Evolutionary conservation across 2,113 vertebrate species (phyloP).

Genomic region (Bombycilla garrulus): DNA sequence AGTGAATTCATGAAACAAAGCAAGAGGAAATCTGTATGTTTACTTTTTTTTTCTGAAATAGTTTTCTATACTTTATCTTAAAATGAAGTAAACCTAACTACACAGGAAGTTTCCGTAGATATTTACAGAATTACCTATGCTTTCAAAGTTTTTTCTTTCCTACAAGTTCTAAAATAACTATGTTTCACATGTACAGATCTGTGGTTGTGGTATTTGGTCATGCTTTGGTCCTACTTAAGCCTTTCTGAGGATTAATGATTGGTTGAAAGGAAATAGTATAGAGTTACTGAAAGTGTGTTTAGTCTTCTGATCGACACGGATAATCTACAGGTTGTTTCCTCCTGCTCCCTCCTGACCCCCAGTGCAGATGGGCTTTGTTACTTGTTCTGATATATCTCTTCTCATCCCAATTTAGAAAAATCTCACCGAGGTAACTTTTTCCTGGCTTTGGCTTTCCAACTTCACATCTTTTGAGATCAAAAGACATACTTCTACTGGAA

Average conservation of each 20-base stretch:
- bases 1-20: neutral
- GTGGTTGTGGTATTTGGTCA: neutral
- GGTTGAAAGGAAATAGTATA: neutral
- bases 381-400: neutral
- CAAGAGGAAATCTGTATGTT: neutral
- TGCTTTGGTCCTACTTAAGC: neutral
- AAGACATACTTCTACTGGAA: neutral
- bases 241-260: neutral
- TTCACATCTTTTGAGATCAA: neutral
- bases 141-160: neutral
- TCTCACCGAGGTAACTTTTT: neutral
- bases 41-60: neutral
- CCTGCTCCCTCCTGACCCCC: fast-evolving
- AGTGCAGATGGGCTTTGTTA: neutral
- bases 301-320: neutral
- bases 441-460: neutral
- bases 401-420: neutral
- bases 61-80: neutral
- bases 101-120: neutral
- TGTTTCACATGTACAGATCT: fast-evolving
- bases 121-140: neutral
- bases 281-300: neutral
- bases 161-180: neutral
- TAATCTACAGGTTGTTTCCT: neutral
- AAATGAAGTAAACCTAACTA: neutral